These are phyloP conservation scores for Phrynocephalus vlangalii DNA, from an alignment of 2,797 vertebrate genomes.

Conservation along the genomic window DNA sequence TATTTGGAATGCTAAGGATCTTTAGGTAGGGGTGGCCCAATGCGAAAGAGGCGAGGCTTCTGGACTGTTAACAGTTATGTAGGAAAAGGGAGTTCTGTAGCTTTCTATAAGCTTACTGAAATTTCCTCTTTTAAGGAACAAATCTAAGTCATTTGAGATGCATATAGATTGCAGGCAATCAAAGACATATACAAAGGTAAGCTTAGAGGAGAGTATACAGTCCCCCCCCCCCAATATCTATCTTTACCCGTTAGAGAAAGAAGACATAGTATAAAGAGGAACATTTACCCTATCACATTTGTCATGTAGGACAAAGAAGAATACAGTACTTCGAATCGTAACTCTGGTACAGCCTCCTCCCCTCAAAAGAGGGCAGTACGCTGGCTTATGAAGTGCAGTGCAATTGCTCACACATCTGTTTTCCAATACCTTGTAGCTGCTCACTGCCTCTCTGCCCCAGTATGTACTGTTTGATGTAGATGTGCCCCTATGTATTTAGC, in stretches of 20 bases:
- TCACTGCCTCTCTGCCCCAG: too few relatives aligned
- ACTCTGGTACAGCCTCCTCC: background rate
- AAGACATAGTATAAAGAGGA: background rate
- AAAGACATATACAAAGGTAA: background rate
- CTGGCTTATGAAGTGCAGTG: too few relatives aligned
- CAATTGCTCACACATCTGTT: too few relatives aligned
- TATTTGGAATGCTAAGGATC: background rate
- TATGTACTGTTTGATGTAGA: too few relatives aligned
- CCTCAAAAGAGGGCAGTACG: background rate
- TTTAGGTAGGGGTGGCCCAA: background rate
- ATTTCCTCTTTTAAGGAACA: background rate
- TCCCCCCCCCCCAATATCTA: background rate
- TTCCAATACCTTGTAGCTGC: too few relatives aligned
- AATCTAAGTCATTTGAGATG: background rate
- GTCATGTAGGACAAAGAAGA: too few relatives aligned
- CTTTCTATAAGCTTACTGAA: too few relatives aligned
- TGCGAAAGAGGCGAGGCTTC: background rate
- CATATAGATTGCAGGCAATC: background rate
- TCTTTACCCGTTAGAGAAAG: background rate
- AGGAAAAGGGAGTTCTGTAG: background rate
- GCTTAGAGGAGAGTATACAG: background rate
- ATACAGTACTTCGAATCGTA: too few relatives aligned
- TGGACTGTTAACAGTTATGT: background rate
- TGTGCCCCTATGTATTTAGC: too few relatives aligned
- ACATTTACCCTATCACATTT: too few relatives aligned